Conservation (phyloP, 2,113 vertebrate genomes). For the Cariama cristata region DNA sequence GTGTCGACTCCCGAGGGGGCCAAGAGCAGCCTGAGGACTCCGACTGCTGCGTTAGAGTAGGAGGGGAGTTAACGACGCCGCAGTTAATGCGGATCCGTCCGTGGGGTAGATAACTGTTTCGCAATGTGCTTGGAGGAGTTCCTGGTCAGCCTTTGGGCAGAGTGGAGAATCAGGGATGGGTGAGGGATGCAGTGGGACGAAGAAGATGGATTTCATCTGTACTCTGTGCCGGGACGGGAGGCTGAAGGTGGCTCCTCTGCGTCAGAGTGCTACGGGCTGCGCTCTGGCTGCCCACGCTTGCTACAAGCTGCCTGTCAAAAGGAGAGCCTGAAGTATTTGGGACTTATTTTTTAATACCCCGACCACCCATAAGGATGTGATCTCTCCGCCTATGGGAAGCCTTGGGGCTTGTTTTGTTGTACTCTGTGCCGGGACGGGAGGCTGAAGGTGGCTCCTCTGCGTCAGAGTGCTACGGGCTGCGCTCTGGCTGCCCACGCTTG, state of each 20-base stretch:
- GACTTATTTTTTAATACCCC: rapidly evolving
- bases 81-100: rapidly evolving
- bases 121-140: rapidly evolving
- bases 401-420: no score
- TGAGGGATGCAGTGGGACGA: not conserved
- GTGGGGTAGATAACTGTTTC: rapidly evolving
- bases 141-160: not conserved
- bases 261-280: not conserved
- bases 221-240: rapidly evolving
- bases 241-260: not conserved
- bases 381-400: not conserved
- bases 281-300: no score
- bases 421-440: rapidly evolving
- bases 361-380: rapidly evolving
- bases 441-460: not conserved
- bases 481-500: no score
- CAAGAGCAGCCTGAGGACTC: not conserved
- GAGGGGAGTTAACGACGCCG: rapidly evolving
- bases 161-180: not conserved
- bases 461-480: not conserved
- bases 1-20: no score
- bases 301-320: not conserved
- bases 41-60: no score
- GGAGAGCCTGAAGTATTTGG: not conserved
- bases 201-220: not conserved